Evolutionary conservation across 2,113 vertebrate species (phyloP).

Genomic region (Microtus ochrogaster): DNA sequence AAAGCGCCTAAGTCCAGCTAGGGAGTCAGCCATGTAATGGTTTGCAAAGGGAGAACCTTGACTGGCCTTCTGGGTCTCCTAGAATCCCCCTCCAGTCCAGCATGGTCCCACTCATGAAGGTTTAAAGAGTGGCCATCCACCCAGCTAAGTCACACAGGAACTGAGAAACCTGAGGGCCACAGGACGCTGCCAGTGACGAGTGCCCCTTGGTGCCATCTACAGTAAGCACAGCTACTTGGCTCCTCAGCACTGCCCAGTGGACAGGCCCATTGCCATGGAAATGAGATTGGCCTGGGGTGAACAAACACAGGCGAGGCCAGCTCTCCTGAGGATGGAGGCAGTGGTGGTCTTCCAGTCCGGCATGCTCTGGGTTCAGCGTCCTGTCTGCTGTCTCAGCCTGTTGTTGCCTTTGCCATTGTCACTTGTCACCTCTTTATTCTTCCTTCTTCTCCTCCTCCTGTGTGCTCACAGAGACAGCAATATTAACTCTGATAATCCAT

Average conservation of each 20-base stretch:
- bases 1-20: neutral
- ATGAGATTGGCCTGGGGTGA: fast-evolving
- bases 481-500: neutral
- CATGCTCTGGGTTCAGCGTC: neutral
- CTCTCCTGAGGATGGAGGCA: neutral
- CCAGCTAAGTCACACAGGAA: neutral
- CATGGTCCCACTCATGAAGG: fast-evolving
- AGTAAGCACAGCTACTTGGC: too few relatives aligned
- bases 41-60: fast-evolving
- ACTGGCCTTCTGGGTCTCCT: fast-evolving
- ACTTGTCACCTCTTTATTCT: neutral
- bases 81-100: neutral
- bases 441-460: neutral
- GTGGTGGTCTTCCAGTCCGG: too few relatives aligned
- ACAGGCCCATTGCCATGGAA: fast-evolving
- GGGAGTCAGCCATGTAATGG: too few relatives aligned
- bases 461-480: neutral
- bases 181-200: fast-evolving
- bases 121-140: too few relatives aligned
- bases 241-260: too few relatives aligned
- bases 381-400: neutral
- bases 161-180: fast-evolving
- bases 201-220: neutral
- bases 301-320: neutral
- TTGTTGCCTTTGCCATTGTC: too few relatives aligned